Evolutionary conservation across 2,888 invertebrate genomes (phyloP), one percentile per base, ranked within the genome.

Genomic region (Tyria jacobaeae): DNA sequence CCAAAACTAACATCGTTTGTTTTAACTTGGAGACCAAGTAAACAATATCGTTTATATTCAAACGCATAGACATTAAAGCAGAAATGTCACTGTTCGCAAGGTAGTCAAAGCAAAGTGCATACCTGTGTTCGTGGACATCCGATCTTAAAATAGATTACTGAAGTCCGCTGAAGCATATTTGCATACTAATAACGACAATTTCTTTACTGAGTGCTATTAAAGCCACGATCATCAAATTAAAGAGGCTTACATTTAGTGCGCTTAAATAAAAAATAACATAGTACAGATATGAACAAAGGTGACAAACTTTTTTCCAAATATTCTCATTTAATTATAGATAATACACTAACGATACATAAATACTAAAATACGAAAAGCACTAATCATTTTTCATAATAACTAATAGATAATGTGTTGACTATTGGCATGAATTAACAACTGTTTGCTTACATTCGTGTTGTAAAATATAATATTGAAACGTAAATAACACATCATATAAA

Each of bases 51-150:
- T 61, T 31, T 61, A 55, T 35, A 60, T 71, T 65, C 57, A 44
- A 64, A 64, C 56, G 54, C 62, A 73, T 60, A 65, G 34, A 61
- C 6, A 25, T 31, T 54, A 56, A 55, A 58, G 71, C 70, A 75
- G 72, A 73, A 74, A 73, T 82, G 81, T 81, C 79, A 79, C 72
- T 71, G 71, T 77, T 51, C 47, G 41, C 51, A 66, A 70, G 64
- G 68, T 77, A 78, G 78, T 76, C 78, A 77, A 75, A 78, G 76
- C 75, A 80, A 82, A 83, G 83, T 83, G 83, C 80, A 83, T 78
- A 82, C 73, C 82, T 80, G 69, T 83, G 83, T 83, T 64, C 67
- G 72, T 75, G 68, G 75, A 72, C 75, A 74, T 76, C 74, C 65
- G 73, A 69, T 79, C 76, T 80, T 71, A 71, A 80, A 80, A 81